phyloP scores from a whole-genome alignment of 2,888 invertebrate genomes.

The Epinotia demarniana region DNA sequence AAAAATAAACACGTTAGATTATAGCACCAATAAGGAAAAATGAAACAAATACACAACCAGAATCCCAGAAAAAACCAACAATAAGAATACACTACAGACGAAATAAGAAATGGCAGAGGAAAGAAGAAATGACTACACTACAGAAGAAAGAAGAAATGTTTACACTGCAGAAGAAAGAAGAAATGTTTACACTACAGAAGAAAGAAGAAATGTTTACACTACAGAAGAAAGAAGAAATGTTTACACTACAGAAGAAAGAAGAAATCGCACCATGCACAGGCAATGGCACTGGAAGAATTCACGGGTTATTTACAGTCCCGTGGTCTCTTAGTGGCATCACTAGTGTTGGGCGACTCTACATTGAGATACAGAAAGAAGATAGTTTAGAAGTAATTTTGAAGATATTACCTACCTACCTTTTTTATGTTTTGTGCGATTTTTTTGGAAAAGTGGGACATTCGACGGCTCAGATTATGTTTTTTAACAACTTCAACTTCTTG shows the following conservation, averaged over 20 bases:
- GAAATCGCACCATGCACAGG: conserved; percentile 84
- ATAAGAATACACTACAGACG: conserved; percentile 17
- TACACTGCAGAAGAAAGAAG: conserved; percentile 55
- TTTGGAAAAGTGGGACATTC: not conserved
- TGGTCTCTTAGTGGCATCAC: conserved; percentile 90
- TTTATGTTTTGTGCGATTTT: not conserved
- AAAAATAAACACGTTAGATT: not conserved
- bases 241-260: too few relatives aligned
- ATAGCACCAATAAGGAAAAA: not conserved
- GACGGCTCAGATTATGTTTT: too few relatives aligned
- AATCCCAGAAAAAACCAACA: not conserved
- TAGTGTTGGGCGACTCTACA: conserved; percentile 79
- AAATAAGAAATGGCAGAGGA: conserved; percentile 35
- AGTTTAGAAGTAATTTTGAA: not conserved
- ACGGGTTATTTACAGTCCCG: conserved; percentile 88
- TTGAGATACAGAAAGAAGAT: conserved; percentile 34
- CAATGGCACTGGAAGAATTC: conserved; percentile 95
- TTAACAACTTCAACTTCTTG: too few relatives aligned
- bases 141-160: conserved; percentile 48
- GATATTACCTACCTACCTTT: not conserved
- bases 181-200: conserved; percentile 43
- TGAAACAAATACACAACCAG: not conserved
- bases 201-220: conserved; percentile 28
- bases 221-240: conserved; percentile 48
- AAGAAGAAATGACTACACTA: conserved; percentile 26